Conservation (phyloP, 2,797 vertebrate species). For the Distichodus sexfasciatus region DNA sequence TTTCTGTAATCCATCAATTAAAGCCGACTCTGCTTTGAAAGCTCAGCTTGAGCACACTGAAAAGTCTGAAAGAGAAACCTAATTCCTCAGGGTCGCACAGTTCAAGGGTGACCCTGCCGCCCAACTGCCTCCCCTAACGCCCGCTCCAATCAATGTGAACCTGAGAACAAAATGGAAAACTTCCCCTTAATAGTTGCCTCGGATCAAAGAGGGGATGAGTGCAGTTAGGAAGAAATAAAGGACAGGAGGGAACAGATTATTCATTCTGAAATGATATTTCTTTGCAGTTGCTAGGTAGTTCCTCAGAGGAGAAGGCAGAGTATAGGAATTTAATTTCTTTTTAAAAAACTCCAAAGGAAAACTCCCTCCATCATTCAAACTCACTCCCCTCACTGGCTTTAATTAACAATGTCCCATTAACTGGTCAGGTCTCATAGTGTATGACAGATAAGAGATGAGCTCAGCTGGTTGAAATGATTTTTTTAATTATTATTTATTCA, state of each 20-base stretch:
- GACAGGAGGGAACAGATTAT: neutral
- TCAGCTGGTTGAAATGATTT: neutral
- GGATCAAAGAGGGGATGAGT: neutral
- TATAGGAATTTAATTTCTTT: neutral
- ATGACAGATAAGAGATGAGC: neutral
- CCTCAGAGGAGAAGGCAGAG: neutral
- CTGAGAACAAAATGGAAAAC: neutral
- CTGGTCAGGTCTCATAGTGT: neutral
- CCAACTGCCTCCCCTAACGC: neutral
- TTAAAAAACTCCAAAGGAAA: neutral
- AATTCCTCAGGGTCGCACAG: neutral
- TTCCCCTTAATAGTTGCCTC: too few species aligned
- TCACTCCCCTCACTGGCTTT: neutral
- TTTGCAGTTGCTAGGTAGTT: neutral
- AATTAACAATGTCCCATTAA: neutral
- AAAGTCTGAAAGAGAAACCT: neutral
- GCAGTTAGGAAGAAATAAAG: neutral
- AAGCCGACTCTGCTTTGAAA: too few species aligned
- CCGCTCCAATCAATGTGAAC: neutral
- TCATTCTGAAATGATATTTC: neutral
- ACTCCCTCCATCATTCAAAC: neutral
- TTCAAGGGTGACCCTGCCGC: too few species aligned
- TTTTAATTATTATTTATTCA: too few species aligned
- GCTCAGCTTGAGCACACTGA: too few species aligned
- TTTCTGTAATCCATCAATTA: too few species aligned